Conservation (phyloP, 2,113 vertebrate genomes). For the Pavo muticus region DNA sequence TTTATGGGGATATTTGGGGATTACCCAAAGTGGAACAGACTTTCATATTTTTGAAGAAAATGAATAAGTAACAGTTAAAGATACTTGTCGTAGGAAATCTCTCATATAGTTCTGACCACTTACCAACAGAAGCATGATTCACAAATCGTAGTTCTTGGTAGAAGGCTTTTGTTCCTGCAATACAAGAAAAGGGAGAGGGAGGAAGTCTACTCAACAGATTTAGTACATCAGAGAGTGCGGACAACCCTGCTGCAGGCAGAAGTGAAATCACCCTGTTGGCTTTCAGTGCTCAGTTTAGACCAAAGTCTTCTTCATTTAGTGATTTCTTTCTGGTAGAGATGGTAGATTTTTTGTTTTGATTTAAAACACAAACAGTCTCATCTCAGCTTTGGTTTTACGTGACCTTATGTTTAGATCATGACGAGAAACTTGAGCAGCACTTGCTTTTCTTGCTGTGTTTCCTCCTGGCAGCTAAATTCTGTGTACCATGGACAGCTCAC, state of each 20-base stretch:
- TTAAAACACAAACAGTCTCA: neutral
- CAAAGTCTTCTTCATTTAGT: neutral
- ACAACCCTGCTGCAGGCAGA: neutral
- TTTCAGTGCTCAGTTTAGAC: neutral
- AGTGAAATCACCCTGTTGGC: neutral
- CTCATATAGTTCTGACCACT: neutral
- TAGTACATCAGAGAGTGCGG: neutral
- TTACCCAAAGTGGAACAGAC: neutral
- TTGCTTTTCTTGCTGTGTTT: neutral
- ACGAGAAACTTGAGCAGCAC: neutral
- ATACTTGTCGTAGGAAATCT: neutral
- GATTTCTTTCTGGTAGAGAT: neutral
- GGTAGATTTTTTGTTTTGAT: neutral
- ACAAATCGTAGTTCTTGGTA: neutral
- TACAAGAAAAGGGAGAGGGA: neutral
- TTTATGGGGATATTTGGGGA: neutral
- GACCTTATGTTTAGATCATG: neutral
- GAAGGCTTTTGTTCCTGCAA: neutral
- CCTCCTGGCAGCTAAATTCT: neutral
- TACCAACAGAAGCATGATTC: neutral
- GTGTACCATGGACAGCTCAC: neutral
- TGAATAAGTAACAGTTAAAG: neutral
- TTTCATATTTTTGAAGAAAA: neutral
- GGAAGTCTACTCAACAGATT: neutral
- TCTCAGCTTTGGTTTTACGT: neutral